A percentile compares a stretch with the other conserved stretches of the same genome.
These are phyloP conservation scores for Bombus affinis DNA, from an alignment of 1,140 invertebrate species.

Conservation along the genomic window DNA sequence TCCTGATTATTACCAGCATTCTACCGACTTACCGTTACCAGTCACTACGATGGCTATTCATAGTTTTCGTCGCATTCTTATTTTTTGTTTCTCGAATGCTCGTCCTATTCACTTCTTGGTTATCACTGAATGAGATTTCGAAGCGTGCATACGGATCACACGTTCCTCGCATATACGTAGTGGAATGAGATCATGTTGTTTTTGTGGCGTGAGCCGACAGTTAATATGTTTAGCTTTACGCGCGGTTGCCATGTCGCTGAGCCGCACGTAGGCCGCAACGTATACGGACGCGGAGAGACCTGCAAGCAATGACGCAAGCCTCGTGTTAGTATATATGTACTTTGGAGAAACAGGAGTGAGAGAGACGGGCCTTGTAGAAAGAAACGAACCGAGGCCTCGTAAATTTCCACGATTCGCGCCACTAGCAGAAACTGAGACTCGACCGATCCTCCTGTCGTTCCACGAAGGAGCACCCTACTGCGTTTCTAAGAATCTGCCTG, in stretches of 20 bases:
- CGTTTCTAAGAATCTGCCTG: slow-evolving; percentile 60
- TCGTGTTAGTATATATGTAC: slow-evolving; percentile 59
- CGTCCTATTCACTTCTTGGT: not conserved
- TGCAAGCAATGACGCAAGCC: slow-evolving; percentile 75
- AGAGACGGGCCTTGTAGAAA: slow-evolving; percentile 50
- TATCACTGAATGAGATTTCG: slow-evolving; percentile 70
- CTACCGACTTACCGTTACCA: slow-evolving; percentile 18
- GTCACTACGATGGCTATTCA: not conserved
- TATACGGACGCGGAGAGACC: slow-evolving; percentile 54
- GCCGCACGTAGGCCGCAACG: slow-evolving; percentile 68
- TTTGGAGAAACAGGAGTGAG: slow-evolving; percentile 57
- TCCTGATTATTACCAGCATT: slow-evolving; percentile 15
- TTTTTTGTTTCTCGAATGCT: slow-evolving; percentile 7
- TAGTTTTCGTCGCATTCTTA: slow-evolving; percentile 7
- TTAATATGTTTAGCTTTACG: slow-evolving; percentile 82
- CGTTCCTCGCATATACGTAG: slow-evolving; percentile 76
- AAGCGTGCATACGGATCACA: slow-evolving; percentile 59
- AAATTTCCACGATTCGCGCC: slow-evolving; percentile 78
- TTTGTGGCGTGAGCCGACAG: slow-evolving; percentile 82
- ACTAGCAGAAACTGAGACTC: slow-evolving; percentile 59
- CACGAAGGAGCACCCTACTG: slow-evolving; percentile 57
- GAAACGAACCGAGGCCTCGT: slow-evolving; percentile 69
- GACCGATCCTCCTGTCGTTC: slow-evolving; percentile 54
- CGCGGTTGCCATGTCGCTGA: slow-evolving; percentile 78
- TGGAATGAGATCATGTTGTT: slow-evolving; percentile 82